Evolutionary conservation across 2,113 vertebrate species (phyloP), one percentile per base, ranked within the genome.

Genomic region (Dasypus novemcinctus): DNA sequence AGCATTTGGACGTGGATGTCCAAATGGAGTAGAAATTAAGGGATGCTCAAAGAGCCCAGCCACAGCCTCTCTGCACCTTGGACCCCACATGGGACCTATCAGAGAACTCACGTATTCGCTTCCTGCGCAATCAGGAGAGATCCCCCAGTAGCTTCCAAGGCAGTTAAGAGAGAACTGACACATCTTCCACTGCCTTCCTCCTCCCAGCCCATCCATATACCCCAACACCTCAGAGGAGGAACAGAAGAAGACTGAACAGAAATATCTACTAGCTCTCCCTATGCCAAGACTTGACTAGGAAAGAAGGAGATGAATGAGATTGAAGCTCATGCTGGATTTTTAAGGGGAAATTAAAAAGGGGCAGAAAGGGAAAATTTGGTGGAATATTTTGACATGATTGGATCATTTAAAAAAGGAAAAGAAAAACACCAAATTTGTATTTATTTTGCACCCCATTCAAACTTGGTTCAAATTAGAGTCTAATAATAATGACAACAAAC

Each of bases 201-300:
- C 38, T 64, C 31, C 38, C 27, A 79, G 0, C 12, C 36, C 59
- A 21, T 46, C 41, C 7, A 18, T 71, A 89, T 85, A 72, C 64
- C 64, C 63, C 23, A 49, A 41, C 27, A 29, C 4, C n/a, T 5
- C 36, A 80, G 46, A 46, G 43, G 13, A 68, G 18, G 54, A 57
- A 64, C 41, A 15, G 36, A 46, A 14, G 54, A 64, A 43, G 38
- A 29, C 2, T 23, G 12, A 23, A 31, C 25, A 29, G 1, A 38
- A 36, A 33, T 6, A 43, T 41, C 49, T 52, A 27, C 17, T 36
- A 10, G 23, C 8, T 1, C 9, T 23, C 12, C 25, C 38, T 33
- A 33, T 9, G 0, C 13, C 17, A 8, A 72, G 5, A 8, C 1
- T 12, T 0, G 25, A 5, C 11, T 46, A 61, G 17, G 46, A 49